phyloP scores from a whole-genome alignment of 2,797 vertebrate genomes.

The Choloepus didactylus region DNA sequence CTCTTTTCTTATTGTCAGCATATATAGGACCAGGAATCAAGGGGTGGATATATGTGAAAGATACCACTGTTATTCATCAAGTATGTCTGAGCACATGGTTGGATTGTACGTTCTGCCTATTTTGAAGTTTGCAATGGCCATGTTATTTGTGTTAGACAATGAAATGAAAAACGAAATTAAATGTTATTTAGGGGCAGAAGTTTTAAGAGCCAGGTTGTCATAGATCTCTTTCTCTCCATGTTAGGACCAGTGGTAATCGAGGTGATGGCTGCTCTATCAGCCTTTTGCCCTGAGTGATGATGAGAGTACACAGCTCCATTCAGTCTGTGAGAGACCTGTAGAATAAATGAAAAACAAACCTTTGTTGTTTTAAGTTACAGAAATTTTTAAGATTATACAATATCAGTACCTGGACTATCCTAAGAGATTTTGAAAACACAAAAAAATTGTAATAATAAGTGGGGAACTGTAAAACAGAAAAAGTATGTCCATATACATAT shows the following conservation, averaged over 20 bases:
- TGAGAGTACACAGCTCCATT: neutral
- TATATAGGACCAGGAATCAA: neutral
- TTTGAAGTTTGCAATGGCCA: neutral
- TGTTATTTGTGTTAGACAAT: neutral
- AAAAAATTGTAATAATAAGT: neutral
- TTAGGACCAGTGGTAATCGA: neutral
- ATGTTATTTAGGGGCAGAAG: neutral
- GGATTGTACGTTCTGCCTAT: neutral
- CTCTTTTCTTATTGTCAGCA: neutral
- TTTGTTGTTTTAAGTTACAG: neutral
- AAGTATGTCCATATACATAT: too few relatives aligned
- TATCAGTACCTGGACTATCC: too few relatives aligned
- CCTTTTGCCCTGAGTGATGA: neutral
- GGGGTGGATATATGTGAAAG: neutral
- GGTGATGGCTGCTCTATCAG: neutral
- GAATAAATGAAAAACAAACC: neutral
- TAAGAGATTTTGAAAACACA: neutral
- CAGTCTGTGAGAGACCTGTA: neutral
- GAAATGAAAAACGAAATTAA: neutral
- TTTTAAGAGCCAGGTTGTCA: neutral
- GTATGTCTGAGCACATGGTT: neutral
- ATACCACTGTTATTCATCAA: neutral
- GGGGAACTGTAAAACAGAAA: neutral
- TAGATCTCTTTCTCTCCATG: neutral
- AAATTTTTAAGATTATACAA: neutral